Evolutionary conservation across 1,140 invertebrate species (phyloP), one percentile per base, ranked within the genome.

Genomic region (Epicauta chinensis): DNA sequence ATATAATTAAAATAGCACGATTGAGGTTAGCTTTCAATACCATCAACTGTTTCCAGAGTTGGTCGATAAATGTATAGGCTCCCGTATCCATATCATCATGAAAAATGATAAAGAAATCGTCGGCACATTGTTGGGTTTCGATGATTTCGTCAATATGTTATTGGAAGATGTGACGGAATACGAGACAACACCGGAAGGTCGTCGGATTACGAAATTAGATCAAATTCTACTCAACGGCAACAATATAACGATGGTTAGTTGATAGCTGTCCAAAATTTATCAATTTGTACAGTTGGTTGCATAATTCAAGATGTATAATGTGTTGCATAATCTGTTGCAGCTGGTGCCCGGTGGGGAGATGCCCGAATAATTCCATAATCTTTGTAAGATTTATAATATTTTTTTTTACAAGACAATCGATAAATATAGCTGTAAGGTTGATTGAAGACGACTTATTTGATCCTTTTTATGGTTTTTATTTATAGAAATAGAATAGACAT

Each of bases 11-110:
- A n/a, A n/a, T n/a, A n/a, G n/a, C n/a, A n/a, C n/a, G n/a, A n/a
- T 51, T 31, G 3, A 37, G 12, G 32, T 56, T 4, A 42, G 29
- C 59, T 45, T 32, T 44, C 17, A 11, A 23, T 37, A 55, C 51
- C 35, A 23, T 23, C 23, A 23, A 23, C 7, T 44, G 53, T 40
- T 56, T 73, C 36, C 67, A 90, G 97, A 99, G 76, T 75, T 99
- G 56, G 94, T 99, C n/a, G 97, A 99, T 68, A 99, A 99, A 80
- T 99, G 97, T 73, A 99, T 99, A 69, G 97, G 97, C 13, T 98
- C 96, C 0, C 77, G 92, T 52, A 98, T 99, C 66, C 97, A 99
- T 66, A 98, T 99, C 16, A 97, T 99, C 34, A 98, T 99, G 96
- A 99, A 98, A 75, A 97, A 96, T 71, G 96, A 99, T 66, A 98